Base-by-base conservation (phyloP, 2,888 invertebrate genomes). In the Spatulosminthurus flaviceps region DNA sequence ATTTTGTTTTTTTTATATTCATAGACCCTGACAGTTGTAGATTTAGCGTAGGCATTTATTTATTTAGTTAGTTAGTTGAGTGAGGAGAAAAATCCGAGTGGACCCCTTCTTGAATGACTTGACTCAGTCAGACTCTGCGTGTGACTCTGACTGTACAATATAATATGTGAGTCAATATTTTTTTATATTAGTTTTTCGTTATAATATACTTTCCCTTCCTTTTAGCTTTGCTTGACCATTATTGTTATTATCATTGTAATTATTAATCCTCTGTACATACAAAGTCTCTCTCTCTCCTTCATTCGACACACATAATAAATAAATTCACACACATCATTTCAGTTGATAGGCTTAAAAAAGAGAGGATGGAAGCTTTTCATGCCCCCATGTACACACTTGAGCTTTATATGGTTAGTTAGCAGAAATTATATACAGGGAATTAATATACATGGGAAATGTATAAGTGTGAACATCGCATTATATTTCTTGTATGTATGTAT, bases 181-280 rank as follows among this genome's bases (percentile, higher is more conserved):
- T 51, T 51, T n/a, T n/a, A n/a, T 51, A 51, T 51, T 5, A 51
- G 51, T 11, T 19, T 51, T 16, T 51, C 16, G 51, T 51, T 51
- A 51, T 51, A 21, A 64, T 24, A 70, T 70, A 70, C 70, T 70
- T 70, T 70, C 70, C 70, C 70, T 70, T 70, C 70, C 42, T 70
- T 70, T 70, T 64, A n/a, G 64, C 51, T 51, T 70, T 29, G 41
- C 70, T 70, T 34, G 34, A 34, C 70, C 70, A 70, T 70, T 70
- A 70, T 70, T 70, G 24, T 70, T 41, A 70, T 69, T 70, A 70
- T 41, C 22, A 70, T 41, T 67, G 29, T 70, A 70, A 70, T 70
- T 70, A 41, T 41, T 67, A 29, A 19, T 29, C 34, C 70, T 22
- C 21, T 70, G 9, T 22, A 29, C 22, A 21, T 22, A 22, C 28